A percentile compares a stretch with the other conserved stretches of the same genome.
phyloP scores from a whole-genome alignment of 2,888 invertebrate genomes.

The Meteorus cinctellus region DNA sequence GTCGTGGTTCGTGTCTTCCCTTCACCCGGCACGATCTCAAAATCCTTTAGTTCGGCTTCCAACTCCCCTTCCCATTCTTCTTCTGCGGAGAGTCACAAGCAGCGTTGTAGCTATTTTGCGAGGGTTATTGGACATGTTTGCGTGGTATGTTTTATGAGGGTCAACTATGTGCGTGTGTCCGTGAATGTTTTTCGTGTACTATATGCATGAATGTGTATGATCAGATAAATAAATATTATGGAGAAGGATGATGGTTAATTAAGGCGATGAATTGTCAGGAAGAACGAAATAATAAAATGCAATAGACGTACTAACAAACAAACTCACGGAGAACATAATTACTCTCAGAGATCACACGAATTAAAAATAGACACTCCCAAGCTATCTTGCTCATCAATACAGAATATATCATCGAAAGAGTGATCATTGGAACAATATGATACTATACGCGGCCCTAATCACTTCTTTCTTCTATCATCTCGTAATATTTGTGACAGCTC shows the following conservation, averaged over 20 bases:
- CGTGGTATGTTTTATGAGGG: slow-evolving; percentile 38
- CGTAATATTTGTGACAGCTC: neutral
- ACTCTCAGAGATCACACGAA: neutral
- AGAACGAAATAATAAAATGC: neutral
- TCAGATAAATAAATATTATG: slow-evolving; percentile 4
- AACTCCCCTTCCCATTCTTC: slow-evolving; percentile 98
- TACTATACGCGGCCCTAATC: neutral
- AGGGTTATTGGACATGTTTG: slow-evolving; percentile 61
- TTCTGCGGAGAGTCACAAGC: slow-evolving; percentile 76
- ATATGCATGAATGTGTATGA: slow-evolving; percentile 37
- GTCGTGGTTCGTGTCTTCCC: slow-evolving; percentile 48
- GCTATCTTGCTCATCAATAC: neutral
- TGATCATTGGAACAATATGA: neutral
- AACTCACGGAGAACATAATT: slow-evolving; percentile 23
- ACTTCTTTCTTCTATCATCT: neutral
- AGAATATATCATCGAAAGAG: neutral
- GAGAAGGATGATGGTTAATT: neutral
- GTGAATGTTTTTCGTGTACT: slow-evolving; percentile 37
- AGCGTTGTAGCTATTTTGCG: slow-evolving; percentile 69
- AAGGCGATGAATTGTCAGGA: neutral
- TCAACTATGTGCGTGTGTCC: slow-evolving; percentile 41
- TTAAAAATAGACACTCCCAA: neutral
- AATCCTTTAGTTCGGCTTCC: slow-evolving; percentile 95
- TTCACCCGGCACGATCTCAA: slow-evolving; percentile 86
- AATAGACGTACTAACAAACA: slow-evolving; percentile 9